A percentile compares a stretch with the other conserved stretches of the same genome.
These are phyloP conservation scores for Drosophila miranda DNA, from an alignment of 1,140 invertebrate genomes.

Conservation along the genomic window DNA sequence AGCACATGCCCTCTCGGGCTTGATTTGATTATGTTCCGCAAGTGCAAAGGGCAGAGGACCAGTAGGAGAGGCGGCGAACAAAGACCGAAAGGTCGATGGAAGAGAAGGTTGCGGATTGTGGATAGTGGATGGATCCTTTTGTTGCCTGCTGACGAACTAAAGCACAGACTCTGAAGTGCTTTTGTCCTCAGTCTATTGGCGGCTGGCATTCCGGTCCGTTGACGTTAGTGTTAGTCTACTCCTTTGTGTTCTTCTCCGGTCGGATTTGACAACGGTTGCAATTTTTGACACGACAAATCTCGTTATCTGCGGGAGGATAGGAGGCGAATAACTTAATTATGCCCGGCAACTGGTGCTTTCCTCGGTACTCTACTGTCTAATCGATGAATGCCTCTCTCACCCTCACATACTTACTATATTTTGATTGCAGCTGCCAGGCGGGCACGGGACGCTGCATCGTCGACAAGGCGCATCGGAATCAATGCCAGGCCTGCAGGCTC, in stretches of 20 bases:
- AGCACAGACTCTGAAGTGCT: conserved; percentile 43
- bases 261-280: conserved; percentile 77
- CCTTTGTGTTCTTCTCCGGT: conserved; percentile 20
- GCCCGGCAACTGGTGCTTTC: conserved; percentile 2
- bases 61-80: conserved; percentile 30
- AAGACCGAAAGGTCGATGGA: conserved; percentile 43
- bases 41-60: conserved; percentile 31
- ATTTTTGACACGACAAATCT: conserved; percentile 74
- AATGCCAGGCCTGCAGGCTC: conserved; percentile 98
- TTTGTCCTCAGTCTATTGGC: conserved; percentile 24
- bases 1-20: conserved; percentile 39
- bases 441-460: conserved; percentile 97
- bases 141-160: background rate
- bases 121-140: conserved; percentile 20
- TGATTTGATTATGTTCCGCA: conserved; percentile 77
- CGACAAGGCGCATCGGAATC: conserved; percentile 99
- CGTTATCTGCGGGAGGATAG: conserved; percentile 21
- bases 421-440: conserved; percentile 94
- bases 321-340: conserved; percentile 60
- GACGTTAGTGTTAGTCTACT: conserved; percentile 23
- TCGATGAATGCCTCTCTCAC: conserved; percentile 19
- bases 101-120: conserved; percentile 1
- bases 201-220: conserved; percentile 53
- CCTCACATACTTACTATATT: conserved; percentile 9
- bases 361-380: conserved; percentile 36